Conservation (phyloP, 2,797 vertebrate genomes). For the Chromobotia macracanthus region DNA sequence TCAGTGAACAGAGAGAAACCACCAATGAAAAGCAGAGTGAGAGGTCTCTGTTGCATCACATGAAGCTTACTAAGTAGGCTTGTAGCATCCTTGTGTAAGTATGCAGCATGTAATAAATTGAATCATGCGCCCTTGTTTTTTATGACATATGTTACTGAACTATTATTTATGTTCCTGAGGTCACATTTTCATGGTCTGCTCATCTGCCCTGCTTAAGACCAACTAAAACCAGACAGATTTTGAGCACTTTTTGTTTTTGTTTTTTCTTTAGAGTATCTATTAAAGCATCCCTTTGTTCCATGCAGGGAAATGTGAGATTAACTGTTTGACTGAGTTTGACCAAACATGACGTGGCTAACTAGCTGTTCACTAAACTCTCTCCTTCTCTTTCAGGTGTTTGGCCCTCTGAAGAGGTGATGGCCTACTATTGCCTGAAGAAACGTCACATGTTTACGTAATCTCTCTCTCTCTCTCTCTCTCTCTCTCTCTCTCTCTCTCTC, state of each 20-base stretch:
- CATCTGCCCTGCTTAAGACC: background rate
- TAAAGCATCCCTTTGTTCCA: too few species aligned
- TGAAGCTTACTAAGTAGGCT: conserved; percentile 8
- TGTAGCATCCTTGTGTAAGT: background rate
- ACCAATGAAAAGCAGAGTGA: conserved; percentile 10
- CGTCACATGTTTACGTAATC: conserved; percentile 89
- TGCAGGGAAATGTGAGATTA: too few species aligned
- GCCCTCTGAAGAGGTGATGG: conserved; percentile 97
- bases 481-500: conserved; percentile 63
- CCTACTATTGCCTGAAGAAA: conserved; percentile 95
- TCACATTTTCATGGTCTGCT: background rate
- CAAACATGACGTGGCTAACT: background rate
- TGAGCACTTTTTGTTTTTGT: too few species aligned
- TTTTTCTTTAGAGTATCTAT: too few species aligned
- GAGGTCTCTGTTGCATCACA: conserved; percentile 42
- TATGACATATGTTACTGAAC: background rate
- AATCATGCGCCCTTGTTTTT: background rate
- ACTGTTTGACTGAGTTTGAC: too few species aligned
- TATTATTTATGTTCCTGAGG: background rate
- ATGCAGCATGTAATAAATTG: conserved; percentile 4
- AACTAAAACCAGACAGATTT: background rate
- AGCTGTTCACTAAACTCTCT: background rate
- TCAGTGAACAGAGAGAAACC: conserved; percentile 68
- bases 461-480: conserved; percentile 58
- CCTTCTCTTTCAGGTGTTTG: conserved; percentile 83